Conservation (phyloP, 1,140 invertebrate genomes). For the Dufourea novaeangliae region DNA sequence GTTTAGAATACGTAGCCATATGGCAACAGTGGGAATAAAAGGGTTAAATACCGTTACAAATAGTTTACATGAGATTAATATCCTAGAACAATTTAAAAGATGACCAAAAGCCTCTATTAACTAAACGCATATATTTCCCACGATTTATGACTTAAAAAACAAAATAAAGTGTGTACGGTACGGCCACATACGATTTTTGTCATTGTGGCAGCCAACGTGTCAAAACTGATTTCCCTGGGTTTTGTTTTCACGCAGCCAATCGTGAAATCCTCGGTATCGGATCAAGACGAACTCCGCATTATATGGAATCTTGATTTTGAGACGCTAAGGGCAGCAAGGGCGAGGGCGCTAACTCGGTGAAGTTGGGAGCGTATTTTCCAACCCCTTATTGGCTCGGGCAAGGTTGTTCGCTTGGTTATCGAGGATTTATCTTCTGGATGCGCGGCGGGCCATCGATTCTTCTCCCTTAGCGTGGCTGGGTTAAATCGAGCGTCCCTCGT, state of each 20-base stretch:
- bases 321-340: not conserved
- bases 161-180: too few species aligned
- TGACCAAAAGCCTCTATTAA: too few species aligned
- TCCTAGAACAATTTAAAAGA: too few species aligned
- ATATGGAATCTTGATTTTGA: constrained; percentile 35
- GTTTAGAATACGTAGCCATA: too few species aligned
- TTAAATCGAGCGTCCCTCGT: constrained; percentile 72
- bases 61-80: too few species aligned
- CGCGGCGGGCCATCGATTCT: constrained; percentile 69
- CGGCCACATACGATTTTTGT: too few species aligned
- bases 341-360: constrained; percentile 56
- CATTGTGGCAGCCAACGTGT: too few species aligned
- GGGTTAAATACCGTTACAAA: too few species aligned
- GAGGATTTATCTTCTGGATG: constrained; percentile 69
- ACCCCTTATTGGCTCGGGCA: constrained; percentile 59
- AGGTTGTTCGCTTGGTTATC: constrained; percentile 64
- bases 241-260: not conserved
- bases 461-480: constrained; percentile 62
- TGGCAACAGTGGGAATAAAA: too few species aligned
- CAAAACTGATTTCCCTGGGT: too few species aligned
- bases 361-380: constrained; percentile 56
- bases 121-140: too few species aligned
- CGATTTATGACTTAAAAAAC: too few species aligned
- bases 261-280: not conserved
- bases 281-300: constrained; percentile 11